Base-by-base conservation (phyloP, 2,888 invertebrate species). In the Limnephilus rhombicus region DNA sequence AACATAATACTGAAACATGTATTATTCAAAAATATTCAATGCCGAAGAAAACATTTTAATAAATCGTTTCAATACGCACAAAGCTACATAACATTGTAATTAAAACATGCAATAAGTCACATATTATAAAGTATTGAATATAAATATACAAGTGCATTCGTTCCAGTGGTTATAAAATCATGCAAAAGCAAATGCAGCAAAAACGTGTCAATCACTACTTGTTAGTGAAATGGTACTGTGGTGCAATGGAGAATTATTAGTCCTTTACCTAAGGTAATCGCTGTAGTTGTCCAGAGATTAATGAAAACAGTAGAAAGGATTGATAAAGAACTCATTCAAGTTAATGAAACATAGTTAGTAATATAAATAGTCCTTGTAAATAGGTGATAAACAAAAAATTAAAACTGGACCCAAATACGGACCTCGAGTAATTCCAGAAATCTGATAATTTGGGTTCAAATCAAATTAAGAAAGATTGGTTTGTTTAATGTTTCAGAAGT, bases 261-360 rank as follows among this genome's bases (percentile, higher is more conserved):
- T 68, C 24, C 34, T 68, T 93, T 92, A 93, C 93, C 93, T 87
- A 93, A 49, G n/a, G 93, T 93, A 86, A 93, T 93, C 53, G 93
- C 93, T 93, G 92, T 83, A 53, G 49, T 89, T 68, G 68, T 90
- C 91, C 92, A 92, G 90, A 87, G 88, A 31, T 68, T 80, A 80
- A 34, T 89, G 80, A n/a, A 89, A 89, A 68, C 68, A 68, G 24
- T 68, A 68, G 24, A 68, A 68, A 24, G n/a, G 68, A n/a, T 24
- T 68, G 68, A 68, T 68, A 68, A 68, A 68, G 68, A 68, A 68
- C 68, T 68, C 68, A 68, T 68, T 68, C n/a, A 68, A 68, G 24
- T 9, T 68, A 68, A 24, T 68, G 24, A 7, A 68, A 68, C 68
- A 68, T 68, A 68, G 9, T 68, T 24, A 53, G 53, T 18, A 53